A percentile compares a stretch with the other conserved stretches of the same genome.
Conservation (phyloP, 2,888 invertebrate species). For the Drosophila meridiana region DNA sequence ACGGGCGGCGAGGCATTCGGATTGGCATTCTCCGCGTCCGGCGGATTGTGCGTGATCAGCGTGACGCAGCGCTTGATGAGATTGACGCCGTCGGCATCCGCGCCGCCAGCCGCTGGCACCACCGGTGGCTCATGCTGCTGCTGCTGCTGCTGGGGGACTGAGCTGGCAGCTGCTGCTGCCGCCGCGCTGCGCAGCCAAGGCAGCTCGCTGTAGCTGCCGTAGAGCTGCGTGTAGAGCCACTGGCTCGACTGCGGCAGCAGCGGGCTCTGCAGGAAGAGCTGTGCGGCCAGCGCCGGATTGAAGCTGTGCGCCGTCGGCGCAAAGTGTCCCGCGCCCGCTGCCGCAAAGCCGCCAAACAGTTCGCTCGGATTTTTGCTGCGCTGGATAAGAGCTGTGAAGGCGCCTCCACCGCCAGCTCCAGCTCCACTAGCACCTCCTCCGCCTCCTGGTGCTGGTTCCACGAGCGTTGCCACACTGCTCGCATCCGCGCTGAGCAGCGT, state of each 20-base stretch:
- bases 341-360: constrained; percentile 85
- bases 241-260: constrained; percentile 91
- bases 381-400: constrained; percentile 85
- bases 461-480: constrained; percentile 50
- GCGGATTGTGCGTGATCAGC: constrained; percentile 82
- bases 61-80: constrained; percentile 84
- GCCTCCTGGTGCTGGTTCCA: constrained; percentile 54
- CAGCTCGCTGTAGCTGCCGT: constrained; percentile 89
- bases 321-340: constrained; percentile 85
- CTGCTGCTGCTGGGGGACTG: constrained; percentile 64
- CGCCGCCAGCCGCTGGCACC: constrained; percentile 23
- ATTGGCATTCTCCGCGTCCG: constrained; percentile 82
- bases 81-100: constrained; percentile 79
- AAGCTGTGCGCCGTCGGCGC: constrained; percentile 85
- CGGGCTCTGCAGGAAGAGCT: constrained; percentile 91
- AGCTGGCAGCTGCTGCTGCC: constrained; percentile 77
- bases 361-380: constrained; percentile 84
- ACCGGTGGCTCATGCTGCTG: constrained; percentile 42
- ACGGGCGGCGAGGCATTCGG: constrained; percentile 84
- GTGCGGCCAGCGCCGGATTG: constrained; percentile 88
- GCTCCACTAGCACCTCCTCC: constrained; percentile 59
- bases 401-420: constrained; percentile 78
- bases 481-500: constrained; percentile 47
- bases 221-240: constrained; percentile 92
- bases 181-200: constrained; percentile 87